phyloP scores from a whole-genome alignment of 2,888 invertebrate species.

The Mesoligia furuncula region DNA sequence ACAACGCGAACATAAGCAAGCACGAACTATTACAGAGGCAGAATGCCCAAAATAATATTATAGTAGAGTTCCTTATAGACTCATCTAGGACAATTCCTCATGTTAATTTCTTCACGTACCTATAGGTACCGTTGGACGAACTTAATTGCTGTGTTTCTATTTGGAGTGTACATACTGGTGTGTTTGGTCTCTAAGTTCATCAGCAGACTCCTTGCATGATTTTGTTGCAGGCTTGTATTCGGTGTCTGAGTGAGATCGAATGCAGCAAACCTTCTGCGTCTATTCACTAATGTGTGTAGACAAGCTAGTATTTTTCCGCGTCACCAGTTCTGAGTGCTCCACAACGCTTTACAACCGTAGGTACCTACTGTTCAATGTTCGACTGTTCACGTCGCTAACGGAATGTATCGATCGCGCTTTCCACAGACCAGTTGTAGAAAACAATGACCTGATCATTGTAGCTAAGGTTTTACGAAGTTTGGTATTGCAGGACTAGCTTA shows the following conservation, averaged over 20 bases:
- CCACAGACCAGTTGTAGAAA: slow-evolving; percentile 7
- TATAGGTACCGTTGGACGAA: not conserved
- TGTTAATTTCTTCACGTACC: not conserved
- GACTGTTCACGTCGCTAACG: slow-evolving; percentile 24
- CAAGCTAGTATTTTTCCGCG: slow-evolving; percentile 35
- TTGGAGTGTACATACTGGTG: not conserved
- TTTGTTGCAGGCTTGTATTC: not conserved
- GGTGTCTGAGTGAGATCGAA: not conserved
- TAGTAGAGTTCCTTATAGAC: not conserved
- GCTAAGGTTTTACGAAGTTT: not conserved
- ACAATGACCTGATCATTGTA: slow-evolving; percentile 13
- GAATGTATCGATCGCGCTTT: slow-evolving; percentile 20
- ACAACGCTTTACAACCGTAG: slow-evolving; percentile 6
- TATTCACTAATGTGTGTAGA: not conserved
- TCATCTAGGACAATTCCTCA: not conserved
- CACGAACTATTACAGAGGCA: not conserved
- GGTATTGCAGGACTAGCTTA: not conserved
- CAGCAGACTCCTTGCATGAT: not conserved
- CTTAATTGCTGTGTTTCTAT: not conserved
- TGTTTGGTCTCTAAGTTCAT: not conserved
- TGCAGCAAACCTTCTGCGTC: slow-evolving; percentile 9
- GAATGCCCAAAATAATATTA: not conserved
- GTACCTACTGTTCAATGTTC: slow-evolving; percentile 18
- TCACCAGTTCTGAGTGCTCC: slow-evolving; percentile 13
- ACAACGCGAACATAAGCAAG: not conserved